These are phyloP conservation scores for Acromyrmex charruanus DNA, from an alignment of 1,140 invertebrate species.

Conservation along the genomic window DNA sequence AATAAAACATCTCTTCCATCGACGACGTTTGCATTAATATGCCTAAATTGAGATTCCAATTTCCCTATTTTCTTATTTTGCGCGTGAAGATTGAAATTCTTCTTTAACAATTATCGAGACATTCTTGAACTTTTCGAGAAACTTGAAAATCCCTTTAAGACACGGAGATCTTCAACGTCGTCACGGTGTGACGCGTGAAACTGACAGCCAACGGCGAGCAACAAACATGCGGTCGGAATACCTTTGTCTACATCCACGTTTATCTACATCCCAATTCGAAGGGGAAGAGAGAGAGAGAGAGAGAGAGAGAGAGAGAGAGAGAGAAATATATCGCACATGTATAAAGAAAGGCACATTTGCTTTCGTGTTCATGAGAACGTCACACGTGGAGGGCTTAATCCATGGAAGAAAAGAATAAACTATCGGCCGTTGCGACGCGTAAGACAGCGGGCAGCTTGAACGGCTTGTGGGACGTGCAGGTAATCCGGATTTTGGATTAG, in stretches of 20 bases:
- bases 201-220: conserved; percentile 9
- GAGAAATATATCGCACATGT: not conserved
- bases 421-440: conserved; percentile 65
- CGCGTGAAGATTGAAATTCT: conserved; percentile 18
- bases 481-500: conserved; percentile 85
- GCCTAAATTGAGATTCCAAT: not conserved
- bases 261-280: conserved; percentile 1
- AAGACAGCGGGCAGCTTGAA: conserved; percentile 79
- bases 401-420: conserved; percentile 23
- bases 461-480: conserved; percentile 69
- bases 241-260: conserved; percentile 46
- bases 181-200: conserved; percentile 9
- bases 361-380: conserved; percentile 36
- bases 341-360: conserved; percentile 38
- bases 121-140: not conserved
- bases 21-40: not conserved
- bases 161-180: conserved; percentile 24
- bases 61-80: conserved; percentile 19
- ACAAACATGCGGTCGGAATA: conserved; percentile 28
- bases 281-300: not conserved
- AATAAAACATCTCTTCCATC: not conserved
- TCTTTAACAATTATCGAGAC: not conserved
- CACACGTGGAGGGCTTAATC: conserved; percentile 32
- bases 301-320: not conserved
- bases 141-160: not conserved